Base-by-base conservation (phyloP, 2,888 invertebrate species). In the Macrosoma leucophasiata region DNA sequence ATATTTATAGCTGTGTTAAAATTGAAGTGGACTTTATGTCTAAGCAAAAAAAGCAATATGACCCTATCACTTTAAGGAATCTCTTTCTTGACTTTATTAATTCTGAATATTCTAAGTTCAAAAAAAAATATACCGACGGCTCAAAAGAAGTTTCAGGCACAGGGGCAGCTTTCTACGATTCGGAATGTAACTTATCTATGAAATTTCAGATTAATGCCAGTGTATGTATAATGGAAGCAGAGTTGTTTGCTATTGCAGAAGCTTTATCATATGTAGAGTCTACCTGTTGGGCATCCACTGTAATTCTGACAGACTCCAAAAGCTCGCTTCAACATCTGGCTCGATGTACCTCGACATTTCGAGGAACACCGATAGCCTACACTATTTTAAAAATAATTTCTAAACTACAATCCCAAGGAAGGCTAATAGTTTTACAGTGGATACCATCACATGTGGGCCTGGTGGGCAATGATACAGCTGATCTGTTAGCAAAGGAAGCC, bases 301-400 rank as follows among this genome's bases (percentile, higher is more conserved):
- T 40, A 2, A 38, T 42, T 9, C 17, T 42, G 5, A 23, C 40
- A 1, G 45, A 46, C 9, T 46, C 40, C 2, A 40, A 29, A 20
- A 38, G 42, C 8, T 14, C 39, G 0, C 22, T 46, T 7, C 39
- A 39, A 27, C 46, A 43, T 15, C 6, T 43, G 22, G 37, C 41
- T 37, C 41, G 40, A 23, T 46, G 41, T 27, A 35, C 39, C 26
- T 41, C 39, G 30, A 40, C n/a, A 27, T 25, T 30, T 33, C 29
- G 38, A 38, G 39, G 39, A 20, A 22, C 15, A 6, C 39, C 40
- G 32, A 37, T 43, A 29, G 41, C 43, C 22, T 43, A 41, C 12
- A 13, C 13, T 5, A 32, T 25, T 20, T 2, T 23, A 7, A 23
- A 5, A 8, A 12, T 23, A 3, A 8, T 23, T 8, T 8, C 13